Base-by-base conservation (phyloP, 1,140 invertebrate species). In the Solen grandis region DNA sequence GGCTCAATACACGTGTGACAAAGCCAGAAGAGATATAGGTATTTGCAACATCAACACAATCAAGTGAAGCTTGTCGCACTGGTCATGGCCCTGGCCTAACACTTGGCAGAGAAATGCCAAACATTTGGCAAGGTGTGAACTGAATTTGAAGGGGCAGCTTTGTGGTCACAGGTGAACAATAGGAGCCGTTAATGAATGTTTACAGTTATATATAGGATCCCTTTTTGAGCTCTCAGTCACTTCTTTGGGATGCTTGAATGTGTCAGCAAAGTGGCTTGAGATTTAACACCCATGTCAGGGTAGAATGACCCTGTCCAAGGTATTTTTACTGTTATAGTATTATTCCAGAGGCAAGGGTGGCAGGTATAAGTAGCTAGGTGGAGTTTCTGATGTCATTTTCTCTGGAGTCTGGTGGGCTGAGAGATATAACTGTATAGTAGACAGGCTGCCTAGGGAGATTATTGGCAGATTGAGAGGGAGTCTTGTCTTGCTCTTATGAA, bases 41-140 rank as follows among this genome's bases (percentile, higher is more conserved):
- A 46, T 10, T 8, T 10, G 41, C 41, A 46, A 10, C 41, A 46
- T 46, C 41, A 46, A 46, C 19, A 46, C 41, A 46, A 19, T 46
- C 19, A 46, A 46, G 41, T 46, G 63, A 46, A 36, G 63, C 33
- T 59, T 78, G 68, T 78, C 54, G 60, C 75, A 69, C n/a, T n/a
- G n/a, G n/a, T n/a, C n/a, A n/a, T n/a, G 54, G 5, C 31, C 60
- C 54, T 3, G n/a, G n/a, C n/a, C 2, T 68, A 69, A 78, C 52
- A 60, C 54, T 46, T 35, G 22, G 46, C n/a, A 46, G 46, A 69
- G 52, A 66, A 69, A 78, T 78, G 75, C 62, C 63, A 78, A 78
- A 69, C 65, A 66, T 69, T 59, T 78, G 54, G 66, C 69, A 54
- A 22, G 65, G 75, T 69, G 65, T 68, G 65, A 69, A 69, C 31